Base-by-base conservation (phyloP, 2,888 invertebrate genomes). In the Metellina segmentata region DNA sequence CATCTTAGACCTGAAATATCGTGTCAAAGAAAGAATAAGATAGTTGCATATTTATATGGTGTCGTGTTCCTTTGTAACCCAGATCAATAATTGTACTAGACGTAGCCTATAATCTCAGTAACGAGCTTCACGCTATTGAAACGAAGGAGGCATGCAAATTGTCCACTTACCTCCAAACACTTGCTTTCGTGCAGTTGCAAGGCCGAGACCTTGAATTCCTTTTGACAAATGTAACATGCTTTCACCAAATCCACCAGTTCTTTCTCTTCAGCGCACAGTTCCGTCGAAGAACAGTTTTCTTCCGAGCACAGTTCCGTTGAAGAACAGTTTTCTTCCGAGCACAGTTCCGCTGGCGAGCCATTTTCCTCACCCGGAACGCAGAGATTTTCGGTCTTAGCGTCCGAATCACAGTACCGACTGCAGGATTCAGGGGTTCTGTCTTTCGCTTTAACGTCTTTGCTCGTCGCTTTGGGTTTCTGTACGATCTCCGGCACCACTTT, bases 121-220 rank as follows among this genome's bases (percentile, higher is more conserved):
- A 61, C 49, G 13, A 5, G 11, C 34, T 13, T 34, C 6, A 11
- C 48, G 34, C 13, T 9, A 49, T 49, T 74, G 9, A 20, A 20
- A 34, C 11, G 34, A 20, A 72, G 61, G 52, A 81, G 19, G 9
- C 69, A 78, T 61, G 70, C 51, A 20, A 78, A 86, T 16, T 6
- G 34, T 19, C 13, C 49, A 19, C 89, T 89, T 89, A 92, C 92
- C 89, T 89, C 92, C 34, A 92, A 89, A 94, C 97, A 97, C 94
- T 96, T 96, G 0, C 96, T 96, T 94, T 97, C 96, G 94, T 97
- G 97, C 93, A 97, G 96, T 7, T 96, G 95, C 93, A 96, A 96
- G 19, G 96, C 96, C 77, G 96, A 96, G 6, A 96, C 96, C 7
- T 97, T 97, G 94, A 96, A 97, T 94, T 96, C 96, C 86, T 96